phyloP scores from a whole-genome alignment of 1,140 invertebrate species.

The Streblospio benedicti region DNA sequence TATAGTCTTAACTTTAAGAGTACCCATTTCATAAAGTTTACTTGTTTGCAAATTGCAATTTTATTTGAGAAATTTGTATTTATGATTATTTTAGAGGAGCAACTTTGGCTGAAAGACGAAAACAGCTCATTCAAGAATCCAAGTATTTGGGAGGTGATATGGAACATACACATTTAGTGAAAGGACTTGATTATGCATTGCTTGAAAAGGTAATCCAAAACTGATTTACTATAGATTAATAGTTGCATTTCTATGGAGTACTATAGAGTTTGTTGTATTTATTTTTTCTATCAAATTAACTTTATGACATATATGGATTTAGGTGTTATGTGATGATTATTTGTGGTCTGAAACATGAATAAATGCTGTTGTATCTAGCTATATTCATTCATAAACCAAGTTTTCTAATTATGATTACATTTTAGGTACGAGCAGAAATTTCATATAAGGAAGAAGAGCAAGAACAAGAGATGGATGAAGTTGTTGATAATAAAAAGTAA shows the following conservation, averaged over 20 bases:
- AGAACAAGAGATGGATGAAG: conserved; percentile 67
- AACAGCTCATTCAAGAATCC: conserved; percentile 96
- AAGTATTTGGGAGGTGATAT: conserved; percentile 99
- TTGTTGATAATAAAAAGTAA: conserved; percentile 16
- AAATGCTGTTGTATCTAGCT: not conserved
- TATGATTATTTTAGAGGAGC: conserved; percentile 47
- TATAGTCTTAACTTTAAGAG: no score
- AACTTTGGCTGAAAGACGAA: conserved; percentile 88
- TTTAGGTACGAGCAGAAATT: conserved; percentile 66
- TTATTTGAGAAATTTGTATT: not conserved
- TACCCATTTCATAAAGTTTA: no score
- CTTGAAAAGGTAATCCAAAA: conserved; percentile 95
- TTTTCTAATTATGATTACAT: no score
- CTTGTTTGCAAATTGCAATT: no score
- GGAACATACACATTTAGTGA: conserved; percentile 99
- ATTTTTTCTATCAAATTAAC: no score
- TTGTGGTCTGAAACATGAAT: not conserved
- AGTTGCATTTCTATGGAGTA: not conserved
- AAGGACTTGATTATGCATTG: conserved; percentile 98
- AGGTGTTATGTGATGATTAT: no score
- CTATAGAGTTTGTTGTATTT: no score
- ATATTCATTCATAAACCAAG: no score
- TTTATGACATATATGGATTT: no score
- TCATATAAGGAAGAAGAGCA: conserved; percentile 70
- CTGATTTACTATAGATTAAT: conserved; percentile 23